Evolutionary conservation across 2,797 vertebrate species (phyloP).

Genomic region (Chelonia mydas): DNA sequence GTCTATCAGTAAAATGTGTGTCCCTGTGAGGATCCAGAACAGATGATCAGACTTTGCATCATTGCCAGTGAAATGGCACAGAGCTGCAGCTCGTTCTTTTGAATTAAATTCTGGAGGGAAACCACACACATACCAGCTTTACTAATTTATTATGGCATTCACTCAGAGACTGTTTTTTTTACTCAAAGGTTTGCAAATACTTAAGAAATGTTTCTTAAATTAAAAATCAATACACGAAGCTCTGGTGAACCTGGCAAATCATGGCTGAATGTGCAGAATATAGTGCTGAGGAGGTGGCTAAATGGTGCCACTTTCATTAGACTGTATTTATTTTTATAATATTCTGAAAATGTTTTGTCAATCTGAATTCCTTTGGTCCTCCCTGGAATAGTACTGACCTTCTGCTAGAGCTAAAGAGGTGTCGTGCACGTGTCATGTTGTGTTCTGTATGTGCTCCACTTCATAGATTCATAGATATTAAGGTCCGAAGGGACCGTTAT

Average conservation of each 20-base stretch:
- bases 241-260: slow-evolving; percentile 11
- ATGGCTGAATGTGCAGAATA: slow-evolving; percentile 25
- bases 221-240: slow-evolving; percentile 75
- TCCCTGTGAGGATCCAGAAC: slow-evolving; percentile 59
- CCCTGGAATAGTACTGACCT: slow-evolving; percentile 9
- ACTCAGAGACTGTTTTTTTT: slow-evolving; percentile 48
- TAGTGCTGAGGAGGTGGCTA: neutral
- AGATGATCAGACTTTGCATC: slow-evolving; percentile 37
- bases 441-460: neutral
- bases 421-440: accelerated
- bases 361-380: neutral
- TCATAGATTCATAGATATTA: too few species aligned
- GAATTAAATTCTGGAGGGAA: slow-evolving; percentile 62
- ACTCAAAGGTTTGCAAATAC: slow-evolving; percentile 70
- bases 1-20: slow-evolving; percentile 44
- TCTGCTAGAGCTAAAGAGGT: neutral
- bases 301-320: neutral
- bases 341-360: neutral
- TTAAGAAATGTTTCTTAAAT: slow-evolving; percentile 70
- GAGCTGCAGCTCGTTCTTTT: slow-evolving; percentile 33
- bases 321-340: neutral
- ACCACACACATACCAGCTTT: neutral
- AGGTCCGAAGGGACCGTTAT: too few species aligned
- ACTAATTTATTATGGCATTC: slow-evolving; percentile 64
- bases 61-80: slow-evolving; percentile 53